phyloP scores from a whole-genome alignment of 2,113 vertebrate species.

The Leiothrix lutea region DNA sequence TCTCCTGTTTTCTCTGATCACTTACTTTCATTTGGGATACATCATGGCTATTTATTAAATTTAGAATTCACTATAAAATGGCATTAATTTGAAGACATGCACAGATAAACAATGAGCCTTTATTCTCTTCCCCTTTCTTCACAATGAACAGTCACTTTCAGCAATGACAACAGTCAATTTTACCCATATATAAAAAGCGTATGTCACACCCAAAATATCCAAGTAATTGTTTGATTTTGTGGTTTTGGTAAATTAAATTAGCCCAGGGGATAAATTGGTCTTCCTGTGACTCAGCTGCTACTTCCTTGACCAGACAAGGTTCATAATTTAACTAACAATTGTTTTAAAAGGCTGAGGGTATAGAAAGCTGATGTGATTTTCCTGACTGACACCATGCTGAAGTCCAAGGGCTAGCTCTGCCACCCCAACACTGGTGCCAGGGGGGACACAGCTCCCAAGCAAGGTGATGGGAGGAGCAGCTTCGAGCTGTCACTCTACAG shows the following conservation, averaged over 20 bases:
- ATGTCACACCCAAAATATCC: background rate
- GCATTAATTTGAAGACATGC: background rate
- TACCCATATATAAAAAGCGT: background rate
- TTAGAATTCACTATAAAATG: background rate
- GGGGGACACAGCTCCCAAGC: no score
- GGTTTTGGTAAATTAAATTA: background rate
- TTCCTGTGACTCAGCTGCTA: background rate
- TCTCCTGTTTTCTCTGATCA: background rate
- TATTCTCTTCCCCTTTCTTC: background rate
- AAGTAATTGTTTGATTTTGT: background rate
- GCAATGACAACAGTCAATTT: background rate
- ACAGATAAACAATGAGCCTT: background rate
- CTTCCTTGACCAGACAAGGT: background rate
- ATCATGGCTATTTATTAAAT: constrained; percentile 14
- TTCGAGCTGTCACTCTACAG: no score
- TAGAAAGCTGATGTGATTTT: background rate
- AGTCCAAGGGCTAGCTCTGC: no score
- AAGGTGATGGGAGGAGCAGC: no score
- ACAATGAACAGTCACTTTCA: background rate
- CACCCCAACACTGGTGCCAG: no score
- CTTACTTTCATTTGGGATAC: background rate
- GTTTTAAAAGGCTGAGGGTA: background rate
- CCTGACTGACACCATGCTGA: background rate
- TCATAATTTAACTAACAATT: background rate
- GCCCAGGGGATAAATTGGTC: background rate